Evolutionary conservation across 2,113 vertebrate genomes (phyloP).

Genomic region (Ondatra zibethicus): DNA sequence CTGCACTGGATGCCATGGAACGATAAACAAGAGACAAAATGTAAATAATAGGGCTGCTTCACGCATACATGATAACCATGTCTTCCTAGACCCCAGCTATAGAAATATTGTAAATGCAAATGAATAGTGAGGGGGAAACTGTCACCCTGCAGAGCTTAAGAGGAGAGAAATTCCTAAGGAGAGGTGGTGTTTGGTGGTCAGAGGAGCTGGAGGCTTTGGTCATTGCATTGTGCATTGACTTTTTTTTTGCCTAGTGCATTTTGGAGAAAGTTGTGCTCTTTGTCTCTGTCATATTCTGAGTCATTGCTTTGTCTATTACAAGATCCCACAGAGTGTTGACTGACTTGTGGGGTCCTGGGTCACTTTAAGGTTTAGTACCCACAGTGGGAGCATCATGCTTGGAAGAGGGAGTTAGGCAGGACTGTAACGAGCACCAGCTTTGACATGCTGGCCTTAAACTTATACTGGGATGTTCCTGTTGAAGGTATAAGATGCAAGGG

Average conservation of each 20-base stretch:
- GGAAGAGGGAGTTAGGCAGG: neutral
- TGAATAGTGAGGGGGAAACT: neutral
- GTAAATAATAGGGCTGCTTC: neutral
- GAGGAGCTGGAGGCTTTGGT: neutral
- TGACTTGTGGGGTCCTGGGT: neutral
- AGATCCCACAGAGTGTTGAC: neutral
- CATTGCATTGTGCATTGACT: fast-evolving
- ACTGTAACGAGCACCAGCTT: neutral
- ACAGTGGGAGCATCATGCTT: neutral
- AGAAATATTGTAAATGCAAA: neutral
- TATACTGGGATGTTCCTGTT: neutral
- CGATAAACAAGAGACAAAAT: neutral
- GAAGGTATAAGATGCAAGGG: neutral
- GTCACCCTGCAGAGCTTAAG: neutral
- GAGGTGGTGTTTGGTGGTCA: neutral
- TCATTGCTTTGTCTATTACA: neutral
- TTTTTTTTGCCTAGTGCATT: neutral
- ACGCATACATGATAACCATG: neutral
- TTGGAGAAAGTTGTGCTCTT: neutral
- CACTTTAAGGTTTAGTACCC: neutral
- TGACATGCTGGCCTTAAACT: neutral
- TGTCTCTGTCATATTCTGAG: neutral
- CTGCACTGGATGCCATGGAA: neutral
- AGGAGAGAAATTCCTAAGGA: neutral
- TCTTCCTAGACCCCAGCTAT: no score